These are phyloP conservation scores for Delichon dasypus DNA, from an alignment of 2,797 vertebrate genomes.

Conservation along the genomic window DNA sequence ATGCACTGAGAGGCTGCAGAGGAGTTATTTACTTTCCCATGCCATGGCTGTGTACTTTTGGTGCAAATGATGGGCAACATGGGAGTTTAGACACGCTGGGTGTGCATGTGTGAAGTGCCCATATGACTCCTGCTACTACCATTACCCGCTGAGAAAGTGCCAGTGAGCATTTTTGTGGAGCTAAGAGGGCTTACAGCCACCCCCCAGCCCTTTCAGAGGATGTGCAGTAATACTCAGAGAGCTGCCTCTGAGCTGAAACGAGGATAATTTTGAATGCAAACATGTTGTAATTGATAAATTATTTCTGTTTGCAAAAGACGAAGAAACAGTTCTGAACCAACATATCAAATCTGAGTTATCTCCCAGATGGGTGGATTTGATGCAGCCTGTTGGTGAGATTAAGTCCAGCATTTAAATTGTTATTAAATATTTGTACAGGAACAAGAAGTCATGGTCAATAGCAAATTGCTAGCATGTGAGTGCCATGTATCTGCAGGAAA, in stretches of 20 bases:
- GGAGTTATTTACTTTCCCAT: not conserved
- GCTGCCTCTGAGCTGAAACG: not conserved
- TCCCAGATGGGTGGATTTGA: not conserved
- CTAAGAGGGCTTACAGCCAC: not conserved
- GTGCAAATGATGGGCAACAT: not conserved
- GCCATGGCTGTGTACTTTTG: not conserved
- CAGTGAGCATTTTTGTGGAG: not conserved
- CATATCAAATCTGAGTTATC: not conserved
- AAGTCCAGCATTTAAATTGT: not conserved
- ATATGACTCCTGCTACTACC: not conserved
- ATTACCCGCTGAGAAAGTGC: not conserved
- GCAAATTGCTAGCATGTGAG: not conserved
- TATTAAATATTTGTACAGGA: conserved; percentile 35
- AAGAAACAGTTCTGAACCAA: not conserved
- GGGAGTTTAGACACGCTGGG: not conserved
- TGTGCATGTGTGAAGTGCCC: not conserved
- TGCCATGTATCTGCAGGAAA: not conserved
- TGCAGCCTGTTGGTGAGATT: not conserved
- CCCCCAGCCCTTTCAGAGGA: not conserved
- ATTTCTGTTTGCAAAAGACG: conserved; percentile 21
- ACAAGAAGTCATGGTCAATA: not conserved
- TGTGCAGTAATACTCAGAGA: not conserved
- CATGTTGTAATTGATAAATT: not conserved
- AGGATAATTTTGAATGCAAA: not conserved
- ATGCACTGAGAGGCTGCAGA: not conserved